These are phyloP conservation scores for Drosophila ezoana DNA, from an alignment of 2,888 invertebrate genomes.

Conservation along the genomic window DNA sequence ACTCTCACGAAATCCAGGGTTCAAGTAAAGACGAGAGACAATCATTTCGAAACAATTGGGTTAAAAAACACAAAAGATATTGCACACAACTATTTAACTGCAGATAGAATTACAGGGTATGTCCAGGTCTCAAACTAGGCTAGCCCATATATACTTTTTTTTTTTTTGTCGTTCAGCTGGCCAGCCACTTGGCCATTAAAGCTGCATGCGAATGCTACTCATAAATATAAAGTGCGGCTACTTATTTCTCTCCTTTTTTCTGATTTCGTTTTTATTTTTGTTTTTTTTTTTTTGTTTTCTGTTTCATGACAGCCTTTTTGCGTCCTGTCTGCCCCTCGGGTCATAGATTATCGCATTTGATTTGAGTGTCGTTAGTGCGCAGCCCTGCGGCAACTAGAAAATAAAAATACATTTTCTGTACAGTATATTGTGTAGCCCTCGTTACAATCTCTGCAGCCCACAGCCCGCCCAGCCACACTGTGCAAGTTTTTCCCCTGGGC, in stretches of 20 bases:
- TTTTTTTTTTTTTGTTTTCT: slow-evolving; percentile 11
- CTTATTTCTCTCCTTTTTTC: slow-evolving; percentile 50
- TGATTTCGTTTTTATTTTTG: slow-evolving; percentile 13
- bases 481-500: slow-evolving; percentile 19
- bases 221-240: slow-evolving; percentile 73
- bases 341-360: slow-evolving; percentile 74
- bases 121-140: background rate
- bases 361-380: slow-evolving; percentile 65
- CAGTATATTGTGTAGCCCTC: slow-evolving; percentile 21
- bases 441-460: background rate
- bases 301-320: slow-evolving; percentile 33
- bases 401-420: slow-evolving; percentile 19
- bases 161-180: slow-evolving; percentile 27
- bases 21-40: too few relatives aligned
- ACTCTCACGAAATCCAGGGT: too few relatives aligned
- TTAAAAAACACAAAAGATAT: too few relatives aligned
- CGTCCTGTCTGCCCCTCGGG: slow-evolving; percentile 36
- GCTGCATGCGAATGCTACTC: slow-evolving; percentile 74
- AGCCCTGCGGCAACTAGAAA: slow-evolving; percentile 35
- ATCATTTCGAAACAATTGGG: too few relatives aligned
- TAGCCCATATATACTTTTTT: slow-evolving; percentile 5
- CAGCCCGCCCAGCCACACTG: slow-evolving; percentile 7
- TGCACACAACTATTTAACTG: too few relatives aligned
- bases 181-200: slow-evolving; percentile 68
- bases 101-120: slow-evolving; percentile 2